A percentile compares a stretch with the other conserved stretches of the same genome.
Evolutionary conservation across 1,140 invertebrate genomes (phyloP).

Genomic region (Brachionus angularis): DNA sequence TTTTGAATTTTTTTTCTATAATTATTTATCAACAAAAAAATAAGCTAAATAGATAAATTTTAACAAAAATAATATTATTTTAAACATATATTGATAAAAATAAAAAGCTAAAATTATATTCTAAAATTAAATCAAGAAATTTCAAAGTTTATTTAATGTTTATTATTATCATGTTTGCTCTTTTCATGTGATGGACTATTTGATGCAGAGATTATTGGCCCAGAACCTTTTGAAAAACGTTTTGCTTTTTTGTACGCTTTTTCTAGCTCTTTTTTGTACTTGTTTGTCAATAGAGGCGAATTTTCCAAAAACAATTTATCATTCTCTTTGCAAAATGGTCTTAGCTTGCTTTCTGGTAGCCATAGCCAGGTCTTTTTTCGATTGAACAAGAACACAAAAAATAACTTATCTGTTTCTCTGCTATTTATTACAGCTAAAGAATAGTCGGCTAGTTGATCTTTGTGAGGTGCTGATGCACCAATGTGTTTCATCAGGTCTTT

Average conservation of each 20-base stretch:
- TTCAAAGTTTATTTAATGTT: background rate
- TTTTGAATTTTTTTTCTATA: no score
- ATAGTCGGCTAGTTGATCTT: conserved; percentile 30
- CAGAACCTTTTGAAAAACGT: background rate
- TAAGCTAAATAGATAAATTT: no score
- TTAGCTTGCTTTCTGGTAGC: conserved; percentile 36
- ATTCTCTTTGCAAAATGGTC: conserved; percentile 43
- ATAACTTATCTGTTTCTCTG: conserved; percentile 25
- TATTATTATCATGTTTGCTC: conserved; percentile 17
- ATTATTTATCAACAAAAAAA: no score
- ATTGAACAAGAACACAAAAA: conserved; percentile 39
- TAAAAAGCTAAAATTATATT: no score
- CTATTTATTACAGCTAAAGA: conserved; percentile 12
- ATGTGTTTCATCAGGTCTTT: conserved; percentile 42
- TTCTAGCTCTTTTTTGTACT: conserved; percentile 40
- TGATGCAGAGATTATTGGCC: background rate
- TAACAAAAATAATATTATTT: no score
- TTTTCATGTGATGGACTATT: conserved; percentile 4
- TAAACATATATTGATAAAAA: no score
- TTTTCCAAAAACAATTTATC: conserved; percentile 41
- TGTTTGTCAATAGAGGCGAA: conserved; percentile 5
- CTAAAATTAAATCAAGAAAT: background rate
- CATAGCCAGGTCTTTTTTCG: conserved; percentile 31
- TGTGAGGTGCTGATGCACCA: conserved; percentile 25
- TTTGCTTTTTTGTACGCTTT: conserved; percentile 42